A percentile compares a stretch with the other conserved stretches of the same genome.
phyloP scores from a whole-genome alignment of 2,888 invertebrate species.

The Nomada flava region DNA sequence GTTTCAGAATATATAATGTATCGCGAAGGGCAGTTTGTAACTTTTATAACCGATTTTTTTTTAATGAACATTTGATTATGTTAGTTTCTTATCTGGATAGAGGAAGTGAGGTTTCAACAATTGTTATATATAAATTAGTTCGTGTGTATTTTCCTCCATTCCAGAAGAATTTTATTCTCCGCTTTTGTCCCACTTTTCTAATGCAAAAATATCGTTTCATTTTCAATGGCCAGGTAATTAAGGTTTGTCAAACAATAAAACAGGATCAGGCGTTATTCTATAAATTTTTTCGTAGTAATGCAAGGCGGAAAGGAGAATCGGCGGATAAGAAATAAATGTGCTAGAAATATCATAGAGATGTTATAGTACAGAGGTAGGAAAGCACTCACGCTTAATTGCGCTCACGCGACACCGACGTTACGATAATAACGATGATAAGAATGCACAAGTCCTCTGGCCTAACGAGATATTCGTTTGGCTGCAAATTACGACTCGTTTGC shows the following conservation, averaged over 20 bases:
- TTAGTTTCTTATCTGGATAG: too few relatives aligned
- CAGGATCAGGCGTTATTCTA: not conserved
- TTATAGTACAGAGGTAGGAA: slow-evolving; percentile 35
- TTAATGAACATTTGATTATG: too few relatives aligned
- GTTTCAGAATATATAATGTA: too few relatives aligned
- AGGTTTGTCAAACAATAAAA: not conserved
- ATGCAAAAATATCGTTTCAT: not conserved
- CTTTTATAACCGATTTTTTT: too few relatives aligned
- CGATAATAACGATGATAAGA: slow-evolving; percentile 47
- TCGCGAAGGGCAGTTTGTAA: too few relatives aligned
- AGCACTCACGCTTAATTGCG: slow-evolving; percentile 45
- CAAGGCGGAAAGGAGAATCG: slow-evolving; percentile 7
- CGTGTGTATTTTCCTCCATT: too few relatives aligned
- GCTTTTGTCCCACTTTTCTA: too few relatives aligned
- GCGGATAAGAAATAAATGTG: slow-evolving; percentile 1
- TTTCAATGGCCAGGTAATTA: too few relatives aligned
- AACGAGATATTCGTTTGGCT: slow-evolving; percentile 27
- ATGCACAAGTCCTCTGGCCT: slow-evolving; percentile 24
- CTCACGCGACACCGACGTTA: slow-evolving; percentile 28
- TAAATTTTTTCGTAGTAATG: slow-evolving; percentile 18
- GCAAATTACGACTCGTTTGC: not conserved
- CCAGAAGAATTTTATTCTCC: too few relatives aligned
- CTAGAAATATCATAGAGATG: slow-evolving; percentile 29
- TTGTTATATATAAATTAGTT: too few relatives aligned
- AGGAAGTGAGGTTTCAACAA: too few relatives aligned